phyloP scores from a whole-genome alignment of 2,888 invertebrate genomes.

The Plebejus anna region DNA sequence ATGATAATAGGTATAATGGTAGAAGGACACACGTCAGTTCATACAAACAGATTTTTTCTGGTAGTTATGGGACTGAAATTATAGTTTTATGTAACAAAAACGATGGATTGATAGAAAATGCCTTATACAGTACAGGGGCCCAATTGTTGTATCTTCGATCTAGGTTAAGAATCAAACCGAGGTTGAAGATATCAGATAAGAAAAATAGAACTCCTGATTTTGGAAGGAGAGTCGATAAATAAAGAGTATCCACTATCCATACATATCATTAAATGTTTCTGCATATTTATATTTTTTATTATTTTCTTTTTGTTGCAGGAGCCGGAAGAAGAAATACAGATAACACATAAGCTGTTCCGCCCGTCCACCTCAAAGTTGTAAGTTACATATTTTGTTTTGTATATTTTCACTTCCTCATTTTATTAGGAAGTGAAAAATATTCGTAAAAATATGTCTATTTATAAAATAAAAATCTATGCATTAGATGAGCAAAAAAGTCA shows the following conservation, averaged over 20 bases:
- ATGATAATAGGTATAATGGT: background rate
- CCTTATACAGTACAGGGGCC: too few relatives aligned
- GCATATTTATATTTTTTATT: background rate
- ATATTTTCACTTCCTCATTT: too few relatives aligned
- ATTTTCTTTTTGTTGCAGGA: constrained; percentile 60
- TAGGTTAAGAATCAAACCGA: background rate
- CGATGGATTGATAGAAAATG: background rate
- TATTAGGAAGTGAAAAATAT: too few relatives aligned
- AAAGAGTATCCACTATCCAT: too few relatives aligned
- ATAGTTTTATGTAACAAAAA: background rate
- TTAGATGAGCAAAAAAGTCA: too few relatives aligned
- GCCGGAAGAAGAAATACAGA: constrained; percentile 53
- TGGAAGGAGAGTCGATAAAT: background rate
- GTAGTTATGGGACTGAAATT: background rate
- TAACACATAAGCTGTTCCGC: constrained; percentile 72
- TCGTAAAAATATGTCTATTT: too few relatives aligned
- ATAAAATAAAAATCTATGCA: too few relatives aligned
- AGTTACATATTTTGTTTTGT: constrained; percentile 41
- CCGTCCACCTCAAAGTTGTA: constrained; percentile 68
- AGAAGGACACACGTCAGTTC: background rate
- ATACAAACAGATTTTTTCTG: background rate
- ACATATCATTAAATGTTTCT: too few relatives aligned
- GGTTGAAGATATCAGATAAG: background rate
- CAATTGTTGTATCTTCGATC: background rate
- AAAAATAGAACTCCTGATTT: background rate